Conservation (phyloP, 2,888 invertebrate genomes). For the Blastobasis adustella region DNA sequence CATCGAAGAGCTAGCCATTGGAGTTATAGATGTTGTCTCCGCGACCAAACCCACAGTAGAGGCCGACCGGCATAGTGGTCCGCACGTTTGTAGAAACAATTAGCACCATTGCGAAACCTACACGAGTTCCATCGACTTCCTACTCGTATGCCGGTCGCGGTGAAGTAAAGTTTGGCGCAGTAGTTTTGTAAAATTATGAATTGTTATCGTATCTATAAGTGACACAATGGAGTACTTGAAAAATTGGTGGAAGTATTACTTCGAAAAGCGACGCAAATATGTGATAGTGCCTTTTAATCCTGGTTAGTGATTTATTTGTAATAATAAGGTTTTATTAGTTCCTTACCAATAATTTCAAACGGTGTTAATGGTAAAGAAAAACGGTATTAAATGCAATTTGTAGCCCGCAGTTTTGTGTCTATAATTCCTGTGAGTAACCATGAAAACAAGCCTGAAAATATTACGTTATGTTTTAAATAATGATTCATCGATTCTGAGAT, state of each 20-base stretch:
- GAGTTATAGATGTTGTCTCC: constrained; percentile 32
- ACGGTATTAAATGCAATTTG: too few species aligned
- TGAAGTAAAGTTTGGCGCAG: constrained; percentile 3
- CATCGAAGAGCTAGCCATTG: constrained; percentile 33
- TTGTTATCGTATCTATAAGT: neutral
- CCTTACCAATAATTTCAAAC: neutral
- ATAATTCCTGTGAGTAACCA: too few species aligned
- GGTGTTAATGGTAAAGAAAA: too few species aligned
- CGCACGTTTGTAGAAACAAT: constrained; percentile 51
- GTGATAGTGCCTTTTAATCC: constrained; percentile 62
- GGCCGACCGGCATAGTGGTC: constrained; percentile 42
- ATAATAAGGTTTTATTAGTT: constrained; percentile 1
- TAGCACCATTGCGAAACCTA: constrained; percentile 33
- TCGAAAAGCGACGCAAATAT: constrained; percentile 48
- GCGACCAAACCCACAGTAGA: constrained; percentile 44
- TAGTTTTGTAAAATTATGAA: constrained; percentile 17
- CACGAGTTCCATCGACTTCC: constrained; percentile 8
- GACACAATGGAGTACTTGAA: constrained; percentile 50
- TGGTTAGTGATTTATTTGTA: constrained; percentile 32
- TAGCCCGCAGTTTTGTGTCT: too few species aligned
- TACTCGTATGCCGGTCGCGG: neutral
- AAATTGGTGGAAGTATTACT: constrained; percentile 52
- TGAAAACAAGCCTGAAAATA: too few species aligned
- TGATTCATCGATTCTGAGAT: constrained; percentile 10
- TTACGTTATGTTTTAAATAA: neutral